Percentiles rank a stretch among this genome's conserved stretches.
These are phyloP conservation scores for Aphidoletes aphidimyza DNA, from an alignment of 2,888 invertebrate species.

Conservation along the genomic window DNA sequence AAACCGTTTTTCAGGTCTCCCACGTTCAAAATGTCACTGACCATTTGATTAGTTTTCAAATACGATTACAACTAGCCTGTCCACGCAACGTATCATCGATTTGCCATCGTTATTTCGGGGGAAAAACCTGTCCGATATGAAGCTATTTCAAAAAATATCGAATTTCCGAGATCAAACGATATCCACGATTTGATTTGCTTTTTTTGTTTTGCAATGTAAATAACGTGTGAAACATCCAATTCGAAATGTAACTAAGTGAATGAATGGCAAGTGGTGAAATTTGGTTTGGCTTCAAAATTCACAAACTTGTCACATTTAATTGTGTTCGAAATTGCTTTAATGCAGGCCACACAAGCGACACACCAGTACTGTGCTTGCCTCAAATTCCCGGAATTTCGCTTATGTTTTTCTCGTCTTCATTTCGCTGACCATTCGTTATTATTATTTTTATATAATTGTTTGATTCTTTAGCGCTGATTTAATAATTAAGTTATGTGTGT, in stretches of 20 bases:
- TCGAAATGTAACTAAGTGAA: not conserved
- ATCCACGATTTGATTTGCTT: too few species aligned
- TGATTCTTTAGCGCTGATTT: not conserved
- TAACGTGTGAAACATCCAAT: not conserved
- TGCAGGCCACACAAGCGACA: not conserved
- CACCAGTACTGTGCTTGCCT: not conserved
- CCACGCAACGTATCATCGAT: too few species aligned
- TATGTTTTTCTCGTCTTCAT: not conserved
- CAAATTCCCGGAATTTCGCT: not conserved
- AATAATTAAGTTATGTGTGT: conserved; percentile 24
- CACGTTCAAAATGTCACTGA: not conserved
- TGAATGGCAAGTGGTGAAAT: not conserved
- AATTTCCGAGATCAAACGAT: conserved; percentile 8
- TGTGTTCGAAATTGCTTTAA: not conserved
- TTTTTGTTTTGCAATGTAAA: not conserved
- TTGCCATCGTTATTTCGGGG: too few species aligned
- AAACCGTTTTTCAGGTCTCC: too few species aligned
- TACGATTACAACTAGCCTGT: too few species aligned
- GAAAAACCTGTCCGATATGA: not conserved
- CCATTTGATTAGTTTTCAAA: not conserved
- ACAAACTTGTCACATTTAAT: conserved; percentile 34
- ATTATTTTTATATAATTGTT: not conserved
- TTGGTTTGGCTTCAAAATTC: not conserved
- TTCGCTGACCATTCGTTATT: not conserved
- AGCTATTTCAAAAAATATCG: not conserved